Percentiles rank a stretch among this genome's conserved stretches.
Conservation (phyloP, 2,888 invertebrate species). For the Noctua janthina region DNA sequence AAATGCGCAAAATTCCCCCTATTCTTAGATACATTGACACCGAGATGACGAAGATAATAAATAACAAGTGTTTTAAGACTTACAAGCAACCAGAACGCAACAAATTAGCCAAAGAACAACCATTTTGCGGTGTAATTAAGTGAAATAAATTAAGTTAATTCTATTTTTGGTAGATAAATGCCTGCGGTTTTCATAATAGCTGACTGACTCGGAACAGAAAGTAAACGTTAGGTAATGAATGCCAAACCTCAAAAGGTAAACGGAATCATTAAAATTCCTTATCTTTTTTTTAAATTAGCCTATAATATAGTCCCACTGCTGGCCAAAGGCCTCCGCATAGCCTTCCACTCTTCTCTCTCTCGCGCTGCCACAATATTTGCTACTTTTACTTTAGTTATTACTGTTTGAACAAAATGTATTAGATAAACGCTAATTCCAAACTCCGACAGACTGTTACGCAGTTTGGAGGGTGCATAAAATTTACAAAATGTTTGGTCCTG, state of each 20-base stretch:
- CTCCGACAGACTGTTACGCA: too few species aligned
- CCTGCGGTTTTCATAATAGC: constrained; percentile 25
- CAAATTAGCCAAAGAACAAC: neutral
- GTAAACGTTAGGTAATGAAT: constrained; percentile 40
- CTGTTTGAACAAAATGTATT: too few species aligned
- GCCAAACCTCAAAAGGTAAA: neutral
- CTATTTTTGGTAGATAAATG: constrained; percentile 5
- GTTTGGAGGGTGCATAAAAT: too few species aligned
- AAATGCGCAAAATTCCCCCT: neutral
- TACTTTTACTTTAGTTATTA: too few species aligned
- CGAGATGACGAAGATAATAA: neutral
- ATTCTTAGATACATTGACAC: neutral
- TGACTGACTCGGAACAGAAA: constrained; percentile 8
- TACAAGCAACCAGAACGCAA: neutral
- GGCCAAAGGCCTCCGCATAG: too few species aligned
- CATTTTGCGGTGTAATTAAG: constrained; percentile 17
- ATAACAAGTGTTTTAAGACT: neutral
- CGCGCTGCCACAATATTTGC: too few species aligned
- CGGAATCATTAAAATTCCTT: neutral
- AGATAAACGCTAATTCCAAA: too few species aligned
- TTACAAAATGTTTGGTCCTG: too few species aligned
- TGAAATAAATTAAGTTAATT: constrained; percentile 31
- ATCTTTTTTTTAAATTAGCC: too few species aligned
- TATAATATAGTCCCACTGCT: too few species aligned
- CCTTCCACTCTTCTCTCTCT: too few species aligned